A percentile compares a stretch with the other conserved stretches of the same genome.
phyloP scores from a whole-genome alignment of 1,140 invertebrate genomes.

The Lethrus apterus region DNA sequence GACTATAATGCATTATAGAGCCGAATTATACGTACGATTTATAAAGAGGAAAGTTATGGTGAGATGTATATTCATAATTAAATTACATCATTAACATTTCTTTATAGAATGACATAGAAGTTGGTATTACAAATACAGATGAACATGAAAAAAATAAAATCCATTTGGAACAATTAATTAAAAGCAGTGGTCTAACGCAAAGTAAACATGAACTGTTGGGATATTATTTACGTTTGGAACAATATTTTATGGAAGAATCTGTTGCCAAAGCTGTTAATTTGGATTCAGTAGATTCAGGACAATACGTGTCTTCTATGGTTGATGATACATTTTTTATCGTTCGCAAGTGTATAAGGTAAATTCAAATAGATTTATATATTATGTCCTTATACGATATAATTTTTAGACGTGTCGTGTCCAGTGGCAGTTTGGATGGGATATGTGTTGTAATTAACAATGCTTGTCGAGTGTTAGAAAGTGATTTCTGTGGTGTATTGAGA shows the following conservation, averaged over 20 bases:
- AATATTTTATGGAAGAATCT: slow-evolving; percentile 93
- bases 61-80: slow-evolving; percentile 34
- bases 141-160: slow-evolving; percentile 48
- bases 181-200: slow-evolving; percentile 69
- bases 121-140: slow-evolving; percentile 49
- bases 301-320: slow-evolving; percentile 84
- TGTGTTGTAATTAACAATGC: slow-evolving; percentile 97
- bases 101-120: slow-evolving; percentile 62
- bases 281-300: slow-evolving; percentile 60
- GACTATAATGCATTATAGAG: slow-evolving; percentile 82
- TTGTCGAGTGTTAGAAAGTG: slow-evolving; percentile 78
- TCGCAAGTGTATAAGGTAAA: slow-evolving; percentile 86
- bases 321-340: slow-evolving; percentile 98
- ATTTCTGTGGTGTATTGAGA: slow-evolving; percentile 72
- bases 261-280: slow-evolving; percentile 88
- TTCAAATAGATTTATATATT: slow-evolving; percentile 2
- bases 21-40: slow-evolving; percentile 88
- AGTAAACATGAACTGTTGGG: slow-evolving; percentile 86
- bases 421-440: slow-evolving; percentile 87
- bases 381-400: neutral
- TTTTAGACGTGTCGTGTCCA: slow-evolving; percentile 73
- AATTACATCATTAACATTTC: slow-evolving; percentile 4
- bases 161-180: slow-evolving; percentile 62
- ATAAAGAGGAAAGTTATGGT: slow-evolving; percentile 70
- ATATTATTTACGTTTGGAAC: slow-evolving; percentile 86